Conservation (phyloP, 2,797 vertebrate genomes). For the Muraenolepis orangiensis region DNA sequence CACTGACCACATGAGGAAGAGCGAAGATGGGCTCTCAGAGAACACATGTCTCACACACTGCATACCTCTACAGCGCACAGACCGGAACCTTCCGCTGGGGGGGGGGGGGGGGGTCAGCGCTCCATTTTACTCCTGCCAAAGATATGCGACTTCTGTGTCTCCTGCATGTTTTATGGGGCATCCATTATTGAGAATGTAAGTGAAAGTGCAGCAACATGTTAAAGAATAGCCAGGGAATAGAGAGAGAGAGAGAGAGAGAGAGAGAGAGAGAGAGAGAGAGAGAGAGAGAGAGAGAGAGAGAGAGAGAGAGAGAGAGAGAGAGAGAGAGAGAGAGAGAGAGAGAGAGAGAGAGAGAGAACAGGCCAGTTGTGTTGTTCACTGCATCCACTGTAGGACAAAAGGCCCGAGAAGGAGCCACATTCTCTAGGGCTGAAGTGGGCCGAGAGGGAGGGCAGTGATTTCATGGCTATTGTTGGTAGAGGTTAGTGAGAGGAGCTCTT, state of each 20-base stretch:
- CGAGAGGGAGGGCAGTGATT: constrained; percentile 81
- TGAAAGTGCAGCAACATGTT: constrained; percentile 64
- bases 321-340: constrained; percentile 17
- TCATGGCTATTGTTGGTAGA: constrained; percentile 86
- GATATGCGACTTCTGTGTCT: constrained; percentile 56
- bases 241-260: constrained; percentile 20
- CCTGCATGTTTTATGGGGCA: constrained; percentile 62
- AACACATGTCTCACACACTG: constrained; percentile 67
- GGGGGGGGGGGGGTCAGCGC: neutral
- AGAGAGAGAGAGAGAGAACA: constrained; percentile 30
- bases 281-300: constrained; percentile 10
- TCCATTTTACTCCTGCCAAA: constrained; percentile 33
- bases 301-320: constrained; percentile 42
- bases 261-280: constrained; percentile 38
- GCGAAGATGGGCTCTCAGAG: constrained; percentile 44
- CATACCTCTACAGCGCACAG: constrained; percentile 56
- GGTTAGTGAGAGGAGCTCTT: constrained; percentile 85
- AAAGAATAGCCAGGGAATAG: constrained; percentile 65
- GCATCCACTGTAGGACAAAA: constrained; percentile 76
- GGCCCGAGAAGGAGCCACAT: constrained; percentile 79
- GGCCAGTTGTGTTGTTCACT: constrained; percentile 54
- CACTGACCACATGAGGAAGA: constrained; percentile 58
- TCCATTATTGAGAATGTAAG: constrained; percentile 62
- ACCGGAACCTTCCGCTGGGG: constrained; percentile 36
- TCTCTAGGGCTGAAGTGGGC: constrained; percentile 71